Evolutionary conservation across 2,797 vertebrate genomes (phyloP), one percentile per base, ranked within the genome.

Genomic region (Phataginus tetradactyla): DNA sequence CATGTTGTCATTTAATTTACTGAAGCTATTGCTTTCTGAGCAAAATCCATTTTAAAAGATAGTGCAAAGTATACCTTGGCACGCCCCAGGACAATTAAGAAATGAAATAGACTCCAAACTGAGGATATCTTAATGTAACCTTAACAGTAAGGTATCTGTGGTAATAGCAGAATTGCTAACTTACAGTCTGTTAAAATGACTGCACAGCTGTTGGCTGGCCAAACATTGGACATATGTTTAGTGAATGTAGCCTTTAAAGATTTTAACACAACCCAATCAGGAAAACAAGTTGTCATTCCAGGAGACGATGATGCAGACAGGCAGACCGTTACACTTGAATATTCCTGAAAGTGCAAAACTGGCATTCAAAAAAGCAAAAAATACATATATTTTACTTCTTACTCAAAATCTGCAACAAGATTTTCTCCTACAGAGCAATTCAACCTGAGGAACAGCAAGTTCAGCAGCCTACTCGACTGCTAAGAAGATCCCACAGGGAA

Each of bases 231-330:
- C 96, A 97, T 95, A 94, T 97, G 96, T 96, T 98, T 93, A 96
- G 95, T 97, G 96, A 96, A 97, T 86, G 71, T 32, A 91, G 94
- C 29, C 92, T 95, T 91, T 97, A 96, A 97, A 97, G 91, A 91
- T 94, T 97, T 96, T 97, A 97, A 97, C 80, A 95, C 94, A 94
- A 83, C 91, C 75, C 96, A 97, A 96, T 91, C 71, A 93, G 96
- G 80, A 96, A 96, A 97, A 97, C 84, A 97, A 96, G 80, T 86
- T 95, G 96, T 95, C 96, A 96, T 87, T 96, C 86, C 84, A 86
- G 39, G 89, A 95, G 95, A 97, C 97, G 96, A 94, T 75, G 79
- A 96, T 87, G 94, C 57, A 97, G 91, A 93, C 75, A 94, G 84
- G 34, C 89, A 97, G 95, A 85, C 77, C 75, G 64, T 78, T 91